phyloP scores from a whole-genome alignment of 2,113 vertebrate species.

The Galemys pyrenaicus region DNA sequence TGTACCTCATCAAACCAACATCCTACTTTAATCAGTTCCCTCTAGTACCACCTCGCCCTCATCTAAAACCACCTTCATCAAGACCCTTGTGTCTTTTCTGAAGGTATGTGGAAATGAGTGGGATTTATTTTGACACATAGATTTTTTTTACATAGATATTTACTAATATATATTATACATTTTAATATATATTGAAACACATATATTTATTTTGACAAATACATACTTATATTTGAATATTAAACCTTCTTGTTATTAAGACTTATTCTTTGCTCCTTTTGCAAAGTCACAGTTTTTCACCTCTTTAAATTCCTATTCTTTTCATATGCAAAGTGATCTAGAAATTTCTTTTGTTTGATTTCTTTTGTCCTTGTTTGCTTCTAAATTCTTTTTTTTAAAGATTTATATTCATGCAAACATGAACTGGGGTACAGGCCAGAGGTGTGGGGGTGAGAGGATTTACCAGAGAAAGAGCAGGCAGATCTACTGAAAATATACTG shows the following conservation, averaged over 20 bases:
- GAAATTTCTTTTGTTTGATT: not conserved
- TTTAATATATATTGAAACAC: not conserved
- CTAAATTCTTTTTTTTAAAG: too few relatives aligned
- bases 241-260: not conserved
- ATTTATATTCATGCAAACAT: too few relatives aligned
- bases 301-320: not conserved
- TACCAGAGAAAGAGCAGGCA: too few relatives aligned
- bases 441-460: too few relatives aligned
- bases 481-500: too few relatives aligned
- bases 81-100: not conserved
- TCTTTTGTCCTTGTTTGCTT: not conserved
- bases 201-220: not conserved
- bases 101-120: slow-evolving; percentile 6
- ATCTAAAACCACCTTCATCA: not conserved
- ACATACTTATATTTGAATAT: not conserved
- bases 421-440: too few relatives aligned
- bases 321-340: not conserved
- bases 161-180: not conserved
- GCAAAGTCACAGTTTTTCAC: not conserved
- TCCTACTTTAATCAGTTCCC: not conserved
- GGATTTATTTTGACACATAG: not conserved
- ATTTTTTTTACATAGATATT: not conserved
- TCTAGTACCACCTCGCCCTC: not conserved
- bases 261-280: not conserved
- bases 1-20: not conserved